phyloP scores from a whole-genome alignment of 37 sponge, comb jelly and placozoan genomes.

The Corticium candelabrum region DNA sequence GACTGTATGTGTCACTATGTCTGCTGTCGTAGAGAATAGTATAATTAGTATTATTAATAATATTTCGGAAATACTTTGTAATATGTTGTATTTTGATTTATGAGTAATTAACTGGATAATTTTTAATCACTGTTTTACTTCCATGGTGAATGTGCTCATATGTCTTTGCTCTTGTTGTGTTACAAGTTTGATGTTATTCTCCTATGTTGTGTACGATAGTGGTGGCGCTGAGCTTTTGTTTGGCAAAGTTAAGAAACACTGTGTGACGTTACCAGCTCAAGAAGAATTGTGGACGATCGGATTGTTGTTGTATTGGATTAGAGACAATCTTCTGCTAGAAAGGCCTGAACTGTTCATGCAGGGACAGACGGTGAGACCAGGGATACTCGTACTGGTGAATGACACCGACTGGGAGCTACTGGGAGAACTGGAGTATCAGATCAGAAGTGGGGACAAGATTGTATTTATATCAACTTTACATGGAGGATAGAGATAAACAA shows the following conservation, averaged over 20 bases:
- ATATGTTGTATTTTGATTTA: too few relatives aligned
- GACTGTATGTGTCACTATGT: too few relatives aligned
- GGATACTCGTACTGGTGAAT: conserved; percentile 96
- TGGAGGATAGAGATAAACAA: conserved; percentile 59
- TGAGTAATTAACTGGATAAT: too few relatives aligned
- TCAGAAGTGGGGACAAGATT: conserved; percentile 65
- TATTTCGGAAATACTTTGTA: too few relatives aligned
- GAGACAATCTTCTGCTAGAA: conserved; percentile 77
- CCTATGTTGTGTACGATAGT: too few relatives aligned
- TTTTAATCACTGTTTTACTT: too few relatives aligned
- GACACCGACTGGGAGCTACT: conserved; percentile 93
- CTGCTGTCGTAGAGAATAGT: too few relatives aligned
- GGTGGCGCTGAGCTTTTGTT: conserved; percentile 98
- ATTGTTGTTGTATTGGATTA: conserved; percentile 68
- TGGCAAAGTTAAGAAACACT: conserved; percentile 67
- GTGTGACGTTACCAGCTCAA: conserved; percentile 43
- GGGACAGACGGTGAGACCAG: conserved; percentile 58
- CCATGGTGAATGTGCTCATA: too few relatives aligned
- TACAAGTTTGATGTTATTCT: conserved; percentile 1
- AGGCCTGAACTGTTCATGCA: conserved; percentile 89
- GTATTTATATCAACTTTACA: conserved; percentile 98
- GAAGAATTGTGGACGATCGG: conserved; percentile 59
- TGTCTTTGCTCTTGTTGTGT: too few relatives aligned
- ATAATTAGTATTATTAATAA: too few relatives aligned
- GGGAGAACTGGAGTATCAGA: conserved; percentile 74